Evolutionary conservation across 1,140 invertebrate species (phyloP).

Genomic region (silkworm (Bombyx mori)): DNA sequence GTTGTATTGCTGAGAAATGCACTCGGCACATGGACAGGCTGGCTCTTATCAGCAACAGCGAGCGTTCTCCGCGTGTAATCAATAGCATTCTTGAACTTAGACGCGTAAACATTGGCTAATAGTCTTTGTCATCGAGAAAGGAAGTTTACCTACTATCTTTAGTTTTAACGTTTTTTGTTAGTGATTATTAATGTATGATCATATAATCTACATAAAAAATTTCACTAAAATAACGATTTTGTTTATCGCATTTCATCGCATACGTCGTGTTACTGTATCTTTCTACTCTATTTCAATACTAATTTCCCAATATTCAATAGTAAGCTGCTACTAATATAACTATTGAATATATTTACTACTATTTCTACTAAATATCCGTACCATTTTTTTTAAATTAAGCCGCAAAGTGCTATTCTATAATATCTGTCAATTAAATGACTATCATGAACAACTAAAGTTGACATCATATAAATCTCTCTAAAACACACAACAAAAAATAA

Average conservation of each 20-base stretch:
- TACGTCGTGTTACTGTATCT: too few relatives aligned
- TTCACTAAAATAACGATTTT: too few relatives aligned
- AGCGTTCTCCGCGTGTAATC: constrained; percentile 44
- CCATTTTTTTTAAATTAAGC: neutral
- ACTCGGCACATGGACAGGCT: constrained; percentile 24
- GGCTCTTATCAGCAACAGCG: constrained; percentile 32
- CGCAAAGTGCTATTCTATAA: neutral
- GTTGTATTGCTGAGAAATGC: constrained; percentile 42
- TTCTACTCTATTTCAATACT: too few relatives aligned
- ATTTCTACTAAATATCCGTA: neutral
- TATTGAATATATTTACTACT: too few relatives aligned
- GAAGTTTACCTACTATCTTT: neutral
- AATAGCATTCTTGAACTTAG: constrained; percentile 52
- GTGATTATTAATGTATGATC: too few relatives aligned
- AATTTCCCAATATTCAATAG: too few relatives aligned
- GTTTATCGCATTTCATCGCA: too few relatives aligned
- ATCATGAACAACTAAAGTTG: neutral
- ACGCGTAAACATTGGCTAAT: constrained; percentile 15
- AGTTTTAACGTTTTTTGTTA: too few relatives aligned
- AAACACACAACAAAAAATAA: too few relatives aligned
- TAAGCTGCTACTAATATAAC: too few relatives aligned
- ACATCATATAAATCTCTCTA: too few relatives aligned
- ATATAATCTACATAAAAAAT: too few relatives aligned
- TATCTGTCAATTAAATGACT: neutral
- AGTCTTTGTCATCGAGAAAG: constrained; percentile 10